Base-by-base conservation (phyloP, 92 coral and sea anemone species). In the Zoanthus solanderi region DNA sequence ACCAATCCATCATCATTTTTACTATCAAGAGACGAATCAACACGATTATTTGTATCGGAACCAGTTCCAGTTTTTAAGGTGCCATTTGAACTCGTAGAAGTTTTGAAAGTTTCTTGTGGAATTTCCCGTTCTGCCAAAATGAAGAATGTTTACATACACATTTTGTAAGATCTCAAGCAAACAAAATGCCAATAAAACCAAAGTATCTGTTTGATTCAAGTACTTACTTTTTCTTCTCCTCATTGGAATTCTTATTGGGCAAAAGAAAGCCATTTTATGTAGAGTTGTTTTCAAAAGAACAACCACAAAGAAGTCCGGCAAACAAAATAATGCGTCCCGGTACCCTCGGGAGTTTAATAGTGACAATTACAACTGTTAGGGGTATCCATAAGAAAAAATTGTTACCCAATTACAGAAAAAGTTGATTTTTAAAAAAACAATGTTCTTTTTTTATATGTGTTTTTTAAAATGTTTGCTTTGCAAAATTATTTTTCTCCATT, bases 231-330 rank as follows among this genome's bases (percentile, higher is more conserved):
- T 95, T 75, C 96, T 76, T 82, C 94, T 88, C 76, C 98, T 83
- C n/a, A 92, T 90, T 5, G 96, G 96, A 46, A 95, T 92, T 53
- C 95, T 79, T 84, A 95, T 90, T 67, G 98, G 98, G 90, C 98
- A 95, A 73, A 95, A 92, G 89, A 95, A 95, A 57, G 98, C 98
- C 98, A 95, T 95, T 53, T 72, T 69, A 13, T 72, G 14, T 47
- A 10, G 15, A 66, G 75, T 46, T 23, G 60, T 71, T 81, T 42
- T 29, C 28, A 16, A 81, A 63, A 30, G 15, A 12, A 23, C 63
- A 11, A 18, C 68, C 1, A 4, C 56, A 7, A 1, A 13, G 53
- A 13, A 48, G 58, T 16, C 31, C 47, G 31, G 42, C 42, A 14
- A 46, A 18, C 78, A 28, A 10, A 47, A 29, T 60, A 58, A 44